Evolutionary conservation across 1,140 invertebrate species (phyloP), one percentile per base, ranked within the genome.

Genomic region (Drosophila sucinea): DNA sequence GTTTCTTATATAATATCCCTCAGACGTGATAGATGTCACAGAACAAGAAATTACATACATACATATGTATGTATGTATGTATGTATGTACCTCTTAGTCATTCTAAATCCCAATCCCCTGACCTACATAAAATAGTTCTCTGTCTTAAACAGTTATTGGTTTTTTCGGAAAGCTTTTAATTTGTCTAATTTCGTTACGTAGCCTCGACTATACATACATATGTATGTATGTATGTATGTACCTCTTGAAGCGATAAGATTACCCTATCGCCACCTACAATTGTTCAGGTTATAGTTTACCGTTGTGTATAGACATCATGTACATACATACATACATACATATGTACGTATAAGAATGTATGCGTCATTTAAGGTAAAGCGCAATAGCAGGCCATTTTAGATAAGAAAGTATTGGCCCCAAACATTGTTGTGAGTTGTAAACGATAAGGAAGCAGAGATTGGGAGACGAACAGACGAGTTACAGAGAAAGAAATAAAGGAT

Each of bases 141-240:
- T 60, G 73, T 35, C 35, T 10, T 4, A 32, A 33, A 29, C 54
- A 23, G 25, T 33, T 57, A 64, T 38, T 69, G 60, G 60, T 70
- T 70, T 54, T 60, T 60, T 76, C 54, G 69, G 61, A 17, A 61
- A 70, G 73, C 74, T 77, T 77, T 75, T 30, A n/a, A 63, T 60
- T 70, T 66, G 74, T 70, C 38, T 66, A 71, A 61, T 77, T 77
- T 66, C 33, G 56, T 77, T 77, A 77, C 60, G 73, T 63, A 60
- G 32, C 27, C 17, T 40, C 23, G 8, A 17, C 17, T 17, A 17
- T 17, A 17, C 17, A 17, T 17, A 17, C 17, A 17, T 17, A 17
- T 17, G 17, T 17, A 3, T 35, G 10, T 17, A 17, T 0, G 0
- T 17, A 17, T 17, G 17, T 17, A 3, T 35, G 10, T 35, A 35